Base-by-base conservation (phyloP, 2,888 invertebrate species). In the Microplitis manilae region DNA sequence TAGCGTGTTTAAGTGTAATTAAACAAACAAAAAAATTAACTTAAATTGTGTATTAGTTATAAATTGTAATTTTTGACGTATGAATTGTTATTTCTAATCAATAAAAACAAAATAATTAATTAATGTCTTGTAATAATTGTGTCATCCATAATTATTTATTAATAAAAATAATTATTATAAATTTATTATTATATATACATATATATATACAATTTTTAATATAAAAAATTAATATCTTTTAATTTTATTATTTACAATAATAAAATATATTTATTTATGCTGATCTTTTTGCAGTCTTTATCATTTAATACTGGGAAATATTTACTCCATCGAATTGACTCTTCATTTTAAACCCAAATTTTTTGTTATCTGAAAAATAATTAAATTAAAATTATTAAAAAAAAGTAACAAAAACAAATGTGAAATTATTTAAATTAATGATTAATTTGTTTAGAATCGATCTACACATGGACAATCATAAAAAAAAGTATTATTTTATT, bases 1-100 rank as follows among this genome's bases (percentile, higher is more conserved):
- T 86, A 82, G 81, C 80, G 77, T 82, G 79, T 81, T 79, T 83
- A 77, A 81, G 80, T 77, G 77, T 79, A 79, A 80, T 78, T 73
- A 79, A 79, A 75, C 50, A 50, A 50, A 50, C 50, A 50, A 13
- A 50, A 73, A 80, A 78, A 50, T 79, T 77, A 77, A 79, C 73
- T 82, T 50, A 81, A 84, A 83, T 82, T 84, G 83, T 85, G 82
- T 81, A 84, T 83, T 82, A 81, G 81, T 84, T 85, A 79, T 79
- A 61, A 20, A 84, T 86, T 87, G 86, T 86, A 87, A 86, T 82
- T 84, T 82, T 83, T 82, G 64, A 60, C 78, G 70, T 79, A 80
- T 79, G 80, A 82, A 87, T 86, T 87, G 87, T 87, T 86, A 86
- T 84, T 84, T 85, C 78, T 79, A 84, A 84, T 82, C 77, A 87